Percentiles rank a stretch among this genome's conserved stretches.
phyloP scores from a whole-genome alignment of 2,113 vertebrate species.

The Sorex araneus region DNA sequence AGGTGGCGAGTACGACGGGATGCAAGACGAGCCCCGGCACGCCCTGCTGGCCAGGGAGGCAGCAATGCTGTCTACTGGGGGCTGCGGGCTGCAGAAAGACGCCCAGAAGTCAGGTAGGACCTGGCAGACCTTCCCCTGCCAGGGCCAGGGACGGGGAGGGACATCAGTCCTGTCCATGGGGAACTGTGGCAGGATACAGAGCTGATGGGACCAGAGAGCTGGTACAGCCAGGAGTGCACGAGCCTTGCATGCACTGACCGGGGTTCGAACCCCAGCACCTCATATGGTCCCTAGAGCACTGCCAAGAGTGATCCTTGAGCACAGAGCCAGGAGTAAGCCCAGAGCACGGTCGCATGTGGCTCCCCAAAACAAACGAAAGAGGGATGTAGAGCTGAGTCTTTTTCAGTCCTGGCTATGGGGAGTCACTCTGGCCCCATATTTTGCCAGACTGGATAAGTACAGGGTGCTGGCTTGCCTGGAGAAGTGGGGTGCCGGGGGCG shows the following conservation, averaged over 20 bases:
- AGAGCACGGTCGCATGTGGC: too few species aligned
- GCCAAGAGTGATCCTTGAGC: too few species aligned
- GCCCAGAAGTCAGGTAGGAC: slow-evolving; percentile 93
- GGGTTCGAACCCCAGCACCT: too few species aligned
- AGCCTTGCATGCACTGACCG: too few species aligned
- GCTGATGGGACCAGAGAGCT: too few species aligned
- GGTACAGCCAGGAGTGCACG: too few species aligned
- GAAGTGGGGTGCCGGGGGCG: not conserved
- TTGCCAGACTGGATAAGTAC: not conserved
- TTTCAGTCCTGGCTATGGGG: not conserved
- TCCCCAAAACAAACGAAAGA: too few species aligned
- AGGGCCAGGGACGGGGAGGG: not conserved
- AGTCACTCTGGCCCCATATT: not conserved
- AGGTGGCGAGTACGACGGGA: slow-evolving; percentile 96
- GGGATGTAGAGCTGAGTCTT: too few species aligned
- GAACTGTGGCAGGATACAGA: not conserved
- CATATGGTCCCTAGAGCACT: too few species aligned
- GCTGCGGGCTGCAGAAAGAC: slow-evolving; percentile 90
- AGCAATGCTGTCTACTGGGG: slow-evolving; percentile 93
- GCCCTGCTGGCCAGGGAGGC: slow-evolving; percentile 95
- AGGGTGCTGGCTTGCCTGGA: not conserved
- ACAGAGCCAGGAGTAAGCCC: too few species aligned
- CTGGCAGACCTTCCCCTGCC: not conserved
- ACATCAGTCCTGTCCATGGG: not conserved
- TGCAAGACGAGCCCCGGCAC: slow-evolving; percentile 95